Conservation (phyloP, 1,140 invertebrate genomes). For the Teleogryllus occipitalis region DNA sequence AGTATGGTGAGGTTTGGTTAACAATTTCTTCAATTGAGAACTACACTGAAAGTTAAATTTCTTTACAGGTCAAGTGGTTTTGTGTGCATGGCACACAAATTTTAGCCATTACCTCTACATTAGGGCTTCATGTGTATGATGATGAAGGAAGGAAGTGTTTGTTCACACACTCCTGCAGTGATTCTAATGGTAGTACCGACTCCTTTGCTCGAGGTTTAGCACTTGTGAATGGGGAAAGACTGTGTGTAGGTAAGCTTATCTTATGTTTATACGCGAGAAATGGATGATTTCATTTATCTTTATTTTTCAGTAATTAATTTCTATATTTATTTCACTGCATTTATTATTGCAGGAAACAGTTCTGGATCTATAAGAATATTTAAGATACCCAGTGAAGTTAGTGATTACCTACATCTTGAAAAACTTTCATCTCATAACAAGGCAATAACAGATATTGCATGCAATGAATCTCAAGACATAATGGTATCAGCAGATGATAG, state of each 20-base stretch:
- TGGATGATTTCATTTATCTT: background rate
- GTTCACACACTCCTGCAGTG: background rate
- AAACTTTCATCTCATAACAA: background rate
- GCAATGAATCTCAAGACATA: background rate
- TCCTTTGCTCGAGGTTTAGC: background rate
- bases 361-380: background rate
- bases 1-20: too few species aligned
- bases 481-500: background rate
- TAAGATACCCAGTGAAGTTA: background rate
- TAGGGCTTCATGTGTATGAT: background rate
- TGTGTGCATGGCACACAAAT: background rate
- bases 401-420: background rate
- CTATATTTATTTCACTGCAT: background rate
- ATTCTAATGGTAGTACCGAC: background rate
- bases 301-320: background rate
- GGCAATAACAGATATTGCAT: background rate
- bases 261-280: background rate
- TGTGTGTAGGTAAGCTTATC: background rate
- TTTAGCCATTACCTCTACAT: background rate
- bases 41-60: too few species aligned
- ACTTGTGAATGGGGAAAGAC: background rate
- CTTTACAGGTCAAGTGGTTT: background rate
- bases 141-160: background rate
- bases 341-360: background rate
- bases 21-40: too few species aligned